phyloP scores from a whole-genome alignment of 92 coral and sea anemone species.

The Montipora capitata region DNA sequence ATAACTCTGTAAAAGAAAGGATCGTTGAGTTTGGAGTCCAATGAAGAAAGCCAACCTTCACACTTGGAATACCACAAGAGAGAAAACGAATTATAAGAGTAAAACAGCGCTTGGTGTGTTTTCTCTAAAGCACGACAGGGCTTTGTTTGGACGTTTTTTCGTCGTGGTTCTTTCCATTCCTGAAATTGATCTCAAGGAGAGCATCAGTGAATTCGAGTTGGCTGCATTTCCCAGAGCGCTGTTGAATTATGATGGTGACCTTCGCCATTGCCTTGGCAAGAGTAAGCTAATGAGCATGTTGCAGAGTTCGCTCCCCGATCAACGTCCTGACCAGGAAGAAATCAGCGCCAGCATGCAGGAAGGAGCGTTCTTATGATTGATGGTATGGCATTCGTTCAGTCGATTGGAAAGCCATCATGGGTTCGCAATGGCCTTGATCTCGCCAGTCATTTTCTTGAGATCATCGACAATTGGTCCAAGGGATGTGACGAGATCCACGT shows the following conservation, averaged over 20 bases:
- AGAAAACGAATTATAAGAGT: neutral
- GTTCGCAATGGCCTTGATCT: constrained; percentile 32
- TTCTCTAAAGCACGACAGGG: constrained; percentile 8
- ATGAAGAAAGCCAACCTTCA: no score
- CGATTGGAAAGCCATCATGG: constrained; percentile 78
- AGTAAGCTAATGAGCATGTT: constrained; percentile 61
- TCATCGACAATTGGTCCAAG: constrained; percentile 28
- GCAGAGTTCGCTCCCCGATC: neutral
- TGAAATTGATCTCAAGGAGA: no score
- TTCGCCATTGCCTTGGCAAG: constrained; percentile 64
- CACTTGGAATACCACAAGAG: no score
- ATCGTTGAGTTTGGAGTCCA: no score
- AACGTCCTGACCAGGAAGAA: no score
- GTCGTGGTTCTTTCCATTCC: constrained; percentile 61
- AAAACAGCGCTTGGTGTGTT: constrained; percentile 25
- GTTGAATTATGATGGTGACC: constrained; percentile 51
- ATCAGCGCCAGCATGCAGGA: neutral
- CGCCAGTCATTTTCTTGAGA: no score
- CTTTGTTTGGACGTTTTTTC: constrained; percentile 59
- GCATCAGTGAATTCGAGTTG: no score
- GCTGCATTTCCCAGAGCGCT: constrained; percentile 58
- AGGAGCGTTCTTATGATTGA: constrained; percentile 47
- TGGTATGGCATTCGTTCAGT: constrained; percentile 77
- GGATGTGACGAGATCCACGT: constrained; percentile 28
- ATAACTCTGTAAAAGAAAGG: no score